Conservation (phyloP, 2,797 vertebrate genomes). For the Eidolon dupreanum region DNA sequence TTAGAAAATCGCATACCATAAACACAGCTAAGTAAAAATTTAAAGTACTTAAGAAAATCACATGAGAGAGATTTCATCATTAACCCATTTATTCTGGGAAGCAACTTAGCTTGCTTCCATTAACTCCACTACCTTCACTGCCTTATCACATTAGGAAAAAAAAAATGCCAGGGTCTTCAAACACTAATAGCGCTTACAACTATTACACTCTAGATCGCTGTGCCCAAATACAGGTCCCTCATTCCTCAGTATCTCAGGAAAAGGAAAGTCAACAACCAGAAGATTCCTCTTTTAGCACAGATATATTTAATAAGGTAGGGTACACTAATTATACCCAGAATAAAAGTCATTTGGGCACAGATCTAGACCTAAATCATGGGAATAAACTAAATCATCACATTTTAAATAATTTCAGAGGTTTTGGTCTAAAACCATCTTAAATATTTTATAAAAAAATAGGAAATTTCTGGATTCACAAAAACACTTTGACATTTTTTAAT, state of each 20-base stretch:
- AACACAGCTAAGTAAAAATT: conserved; percentile 5
- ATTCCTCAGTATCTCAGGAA: not conserved
- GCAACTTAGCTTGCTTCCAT: not conserved
- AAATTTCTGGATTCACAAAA: conserved; percentile 30
- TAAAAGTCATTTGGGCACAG: not conserved
- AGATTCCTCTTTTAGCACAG: not conserved
- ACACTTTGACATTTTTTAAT: conserved; percentile 16
- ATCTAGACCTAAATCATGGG: conserved; percentile 39
- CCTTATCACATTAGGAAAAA: not conserved
- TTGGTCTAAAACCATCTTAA: conserved; percentile 42
- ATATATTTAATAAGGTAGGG: not conserved
- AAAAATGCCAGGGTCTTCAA: not conserved
- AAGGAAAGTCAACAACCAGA: not conserved
- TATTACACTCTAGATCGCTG: not conserved
- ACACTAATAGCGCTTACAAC: not conserved
- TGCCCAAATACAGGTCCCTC: not conserved
- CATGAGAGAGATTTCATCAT: not conserved
- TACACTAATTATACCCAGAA: not conserved
- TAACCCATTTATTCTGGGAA: conserved; percentile 30
- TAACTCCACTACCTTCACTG: not conserved
- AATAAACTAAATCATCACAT: conserved; percentile 34
- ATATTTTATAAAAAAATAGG: conserved; percentile 7
- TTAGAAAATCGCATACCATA: not conserved
- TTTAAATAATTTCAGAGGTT: conserved; percentile 33
- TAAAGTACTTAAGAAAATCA: not conserved